Conservation (phyloP, 2,888 invertebrate species). For the Macropis europaea region DNA sequence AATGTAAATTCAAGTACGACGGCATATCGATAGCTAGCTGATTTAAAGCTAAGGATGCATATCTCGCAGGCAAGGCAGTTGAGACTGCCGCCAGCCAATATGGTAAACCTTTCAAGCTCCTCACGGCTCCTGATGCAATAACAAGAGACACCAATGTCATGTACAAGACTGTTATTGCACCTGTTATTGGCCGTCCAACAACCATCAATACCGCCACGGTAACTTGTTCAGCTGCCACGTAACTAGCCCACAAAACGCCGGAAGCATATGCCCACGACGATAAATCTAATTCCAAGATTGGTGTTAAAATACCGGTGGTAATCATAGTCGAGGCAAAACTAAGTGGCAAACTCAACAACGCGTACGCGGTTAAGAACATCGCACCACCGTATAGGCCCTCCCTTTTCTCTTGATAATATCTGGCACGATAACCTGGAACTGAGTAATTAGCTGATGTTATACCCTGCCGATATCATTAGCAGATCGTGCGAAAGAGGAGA, state of each 20-base stretch:
- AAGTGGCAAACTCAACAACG: conserved; percentile 90
- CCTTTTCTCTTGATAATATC: conserved; percentile 94
- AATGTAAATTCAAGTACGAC: conserved; percentile 74
- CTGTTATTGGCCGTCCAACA: conserved; percentile 88
- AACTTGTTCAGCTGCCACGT: conserved; percentile 91
- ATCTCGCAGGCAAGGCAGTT: conserved; percentile 74
- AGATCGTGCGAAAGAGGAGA: neutral
- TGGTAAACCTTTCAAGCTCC: conserved; percentile 74
- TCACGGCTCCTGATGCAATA: conserved; percentile 72
- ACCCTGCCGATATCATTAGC: neutral
- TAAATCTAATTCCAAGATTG: conserved; percentile 77
- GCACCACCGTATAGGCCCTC: conserved; percentile 94
- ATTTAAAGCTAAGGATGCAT: conserved; percentile 76
- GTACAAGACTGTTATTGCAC: conserved; percentile 90
- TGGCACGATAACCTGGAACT: conserved; percentile 93
- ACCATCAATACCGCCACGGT: conserved; percentile 91
- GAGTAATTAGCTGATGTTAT: conserved; percentile 28
- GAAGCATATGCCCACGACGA: conserved; percentile 73
- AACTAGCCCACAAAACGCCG: conserved; percentile 90
- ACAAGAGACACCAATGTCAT: conserved; percentile 85
- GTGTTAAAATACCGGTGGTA: conserved; percentile 87
- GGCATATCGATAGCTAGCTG: conserved; percentile 73
- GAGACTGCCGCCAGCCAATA: conserved; percentile 75
- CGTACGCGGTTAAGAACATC: conserved; percentile 90
- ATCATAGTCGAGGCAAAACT: conserved; percentile 88